These are phyloP conservation scores for Drosophila auraria DNA, from an alignment of 1,140 invertebrate genomes.

Conservation along the genomic window DNA sequence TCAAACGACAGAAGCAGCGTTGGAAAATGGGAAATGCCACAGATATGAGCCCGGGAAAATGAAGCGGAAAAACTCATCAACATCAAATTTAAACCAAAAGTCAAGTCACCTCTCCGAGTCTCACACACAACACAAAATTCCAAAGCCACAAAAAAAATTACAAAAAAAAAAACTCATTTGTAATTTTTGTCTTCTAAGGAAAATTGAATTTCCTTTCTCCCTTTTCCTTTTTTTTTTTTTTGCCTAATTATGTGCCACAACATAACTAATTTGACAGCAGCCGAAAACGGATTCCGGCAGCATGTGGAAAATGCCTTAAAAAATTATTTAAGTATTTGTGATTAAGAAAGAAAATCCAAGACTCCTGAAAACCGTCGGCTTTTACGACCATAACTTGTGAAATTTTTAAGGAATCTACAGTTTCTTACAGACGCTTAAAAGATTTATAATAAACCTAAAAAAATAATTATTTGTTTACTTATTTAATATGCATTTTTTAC, in stretches of 20 bases:
- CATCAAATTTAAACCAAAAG: slow-evolving; percentile 54
- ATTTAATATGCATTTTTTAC: not conserved
- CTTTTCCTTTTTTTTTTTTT: slow-evolving; percentile 7
- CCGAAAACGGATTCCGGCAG: not conserved
- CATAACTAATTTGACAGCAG: slow-evolving; percentile 41
- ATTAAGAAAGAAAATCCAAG: not conserved
- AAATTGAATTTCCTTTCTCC: slow-evolving; percentile 66
- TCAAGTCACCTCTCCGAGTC: slow-evolving; percentile 46
- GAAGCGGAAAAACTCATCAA: slow-evolving; percentile 65
- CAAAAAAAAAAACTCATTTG: slow-evolving; percentile 35
- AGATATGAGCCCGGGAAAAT: slow-evolving; percentile 45
- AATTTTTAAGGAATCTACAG: not conserved
- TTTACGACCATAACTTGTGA: not conserved
- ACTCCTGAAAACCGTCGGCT: not conserved
- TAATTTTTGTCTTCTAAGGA: slow-evolving; percentile 29
- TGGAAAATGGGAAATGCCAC: slow-evolving; percentile 45
- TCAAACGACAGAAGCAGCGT: slow-evolving; percentile 67
- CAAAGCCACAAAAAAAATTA: slow-evolving; percentile 25
- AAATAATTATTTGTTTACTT: not conserved
- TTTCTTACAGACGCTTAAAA: no score
- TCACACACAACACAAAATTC: slow-evolving; percentile 28
- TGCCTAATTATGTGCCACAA: slow-evolving; percentile 56
- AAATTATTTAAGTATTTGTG: not conserved
- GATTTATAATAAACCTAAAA: not conserved
- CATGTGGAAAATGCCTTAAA: not conserved